Base-by-base conservation (phyloP, 2,113 vertebrate genomes). In the Cinclus mexicanus region DNA sequence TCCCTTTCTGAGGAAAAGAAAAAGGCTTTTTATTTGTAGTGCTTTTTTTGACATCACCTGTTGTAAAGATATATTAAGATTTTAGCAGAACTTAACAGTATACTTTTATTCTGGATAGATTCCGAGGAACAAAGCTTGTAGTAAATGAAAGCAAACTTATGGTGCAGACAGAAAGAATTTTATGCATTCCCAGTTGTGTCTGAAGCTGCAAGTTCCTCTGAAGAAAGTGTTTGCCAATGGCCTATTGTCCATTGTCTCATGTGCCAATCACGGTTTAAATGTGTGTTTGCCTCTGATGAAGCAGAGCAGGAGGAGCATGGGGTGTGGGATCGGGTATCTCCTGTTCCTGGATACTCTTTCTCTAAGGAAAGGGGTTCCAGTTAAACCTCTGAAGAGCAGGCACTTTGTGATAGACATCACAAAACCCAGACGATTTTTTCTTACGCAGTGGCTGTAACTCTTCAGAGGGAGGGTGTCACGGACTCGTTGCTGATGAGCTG, bases 251-350 rank as follows among this genome's bases (percentile, higher is more conserved):
- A 56, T 80, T 84, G 46, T 28, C 7, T 88, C 44, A 3, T 24
- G 37, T 72, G 55, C 44, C 49, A 11, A 1, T 72, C 14, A 11
- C 28, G 26, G 3, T 83, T 69, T 19, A 56, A 76, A 56, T 46
- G 57, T 26, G 14, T 19, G 69, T 56, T 76, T 83, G 46, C 44
- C n/a, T 95, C 81, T 83, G 82, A 76, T 76, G 29, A 49, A 83
- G 50, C 25, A 3, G 41, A 64, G 67, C 21, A 79, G 12, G 82
- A 78, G 5, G 3, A 28, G 35, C 0, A 2, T 29, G 1, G 3
- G 39, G 10, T 84, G 53, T 71, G 67, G 75, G 60, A 49, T 25
- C 8, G 67, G 8, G 4, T 79, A 5, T 75, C 75, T 87, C 57
- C 78, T 75, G 14, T 56, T 47, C 71, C 57, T 35, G 37, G 14